Conservation (phyloP, 2,113 vertebrate species). For the Aegithalos caudatus region DNA sequence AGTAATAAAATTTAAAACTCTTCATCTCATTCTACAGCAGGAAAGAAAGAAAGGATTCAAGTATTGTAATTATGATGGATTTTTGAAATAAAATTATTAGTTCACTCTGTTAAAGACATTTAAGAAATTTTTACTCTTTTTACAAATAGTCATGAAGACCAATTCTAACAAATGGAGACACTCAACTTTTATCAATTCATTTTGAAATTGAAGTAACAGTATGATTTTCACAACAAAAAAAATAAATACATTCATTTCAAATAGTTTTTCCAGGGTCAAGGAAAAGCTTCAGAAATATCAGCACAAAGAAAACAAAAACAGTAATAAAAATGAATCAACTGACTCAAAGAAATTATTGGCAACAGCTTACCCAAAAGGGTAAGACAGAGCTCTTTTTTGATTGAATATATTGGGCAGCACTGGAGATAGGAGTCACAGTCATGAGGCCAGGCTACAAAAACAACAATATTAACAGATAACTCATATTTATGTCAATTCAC, state of each 20-base stretch:
- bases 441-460: neutral
- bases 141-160: neutral
- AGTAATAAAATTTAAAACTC: neutral
- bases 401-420: neutral
- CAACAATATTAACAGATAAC: conserved; percentile 50
- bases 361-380: neutral
- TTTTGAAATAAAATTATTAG: neutral
- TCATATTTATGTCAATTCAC: conserved; percentile 23
- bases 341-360: neutral
- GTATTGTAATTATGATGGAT: neutral
- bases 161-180: neutral
- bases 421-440: neutral
- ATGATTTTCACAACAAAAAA: neutral
- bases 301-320: neutral
- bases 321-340: neutral
- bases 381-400: neutral
- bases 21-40: neutral
- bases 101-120: neutral
- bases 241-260: neutral
- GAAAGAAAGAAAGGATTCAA: neutral
- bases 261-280: neutral
- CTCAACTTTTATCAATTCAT: neutral
- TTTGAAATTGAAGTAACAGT: neutral
- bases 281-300: neutral
- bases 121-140: neutral